Evolutionary conservation across 2,113 vertebrate species (phyloP).

Genomic region (Leptosomus discolor): DNA sequence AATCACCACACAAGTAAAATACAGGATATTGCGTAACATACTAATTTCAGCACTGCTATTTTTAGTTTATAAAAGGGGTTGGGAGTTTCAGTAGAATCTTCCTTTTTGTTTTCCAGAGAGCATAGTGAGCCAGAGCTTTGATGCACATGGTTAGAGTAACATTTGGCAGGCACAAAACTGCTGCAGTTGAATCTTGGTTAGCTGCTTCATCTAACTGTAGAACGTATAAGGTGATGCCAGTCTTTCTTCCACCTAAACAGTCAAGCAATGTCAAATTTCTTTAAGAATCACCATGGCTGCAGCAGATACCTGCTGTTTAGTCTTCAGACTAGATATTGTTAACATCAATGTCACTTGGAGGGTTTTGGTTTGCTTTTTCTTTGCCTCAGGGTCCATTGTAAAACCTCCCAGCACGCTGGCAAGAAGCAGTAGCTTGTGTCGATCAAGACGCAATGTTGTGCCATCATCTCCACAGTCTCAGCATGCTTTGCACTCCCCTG

Average conservation of each 20-base stretch:
- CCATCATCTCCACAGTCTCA: slow-evolving; percentile 83
- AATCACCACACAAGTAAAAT: background rate
- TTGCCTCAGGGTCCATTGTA: slow-evolving; percentile 75
- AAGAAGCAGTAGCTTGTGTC: slow-evolving; percentile 91
- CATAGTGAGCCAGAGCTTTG: background rate
- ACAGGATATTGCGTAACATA: background rate
- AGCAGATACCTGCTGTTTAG: background rate
- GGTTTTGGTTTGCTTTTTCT: slow-evolving; percentile 48
- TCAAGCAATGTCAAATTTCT: background rate
- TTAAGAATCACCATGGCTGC: background rate
- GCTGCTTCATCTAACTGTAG: background rate
- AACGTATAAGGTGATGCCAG: background rate
- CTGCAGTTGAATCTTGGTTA: background rate
- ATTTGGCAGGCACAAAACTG: background rate
- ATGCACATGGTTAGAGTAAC: background rate
- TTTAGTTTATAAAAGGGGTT: background rate
- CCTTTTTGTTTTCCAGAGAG: background rate
- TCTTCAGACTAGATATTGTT: slow-evolving; percentile 1
- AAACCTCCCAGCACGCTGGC: slow-evolving; percentile 80
- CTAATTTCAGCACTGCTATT: background rate
- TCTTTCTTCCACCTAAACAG: background rate
- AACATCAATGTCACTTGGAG: slow-evolving; percentile 29
- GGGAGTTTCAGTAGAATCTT: background rate
- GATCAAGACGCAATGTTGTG: slow-evolving; percentile 88
- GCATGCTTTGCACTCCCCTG: slow-evolving; percentile 84